Conservation (phyloP, 1,140 invertebrate species). For the Asbolus verrucosus region DNA sequence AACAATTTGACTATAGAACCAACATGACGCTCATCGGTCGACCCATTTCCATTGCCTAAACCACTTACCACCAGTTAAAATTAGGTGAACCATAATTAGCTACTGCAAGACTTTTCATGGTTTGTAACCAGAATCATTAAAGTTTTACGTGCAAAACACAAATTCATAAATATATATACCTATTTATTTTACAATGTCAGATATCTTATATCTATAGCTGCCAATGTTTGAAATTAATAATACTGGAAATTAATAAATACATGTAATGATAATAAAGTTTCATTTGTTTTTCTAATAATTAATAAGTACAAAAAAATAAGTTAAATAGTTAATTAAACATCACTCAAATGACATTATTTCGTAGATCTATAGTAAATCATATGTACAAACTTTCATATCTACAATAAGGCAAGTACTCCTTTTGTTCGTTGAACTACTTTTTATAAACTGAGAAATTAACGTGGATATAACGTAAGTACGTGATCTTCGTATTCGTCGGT, state of each 20-base stretch:
- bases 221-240: constrained; percentile 18
- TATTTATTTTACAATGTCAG: constrained; percentile 3
- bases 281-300: background rate
- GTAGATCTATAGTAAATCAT: constrained; percentile 4
- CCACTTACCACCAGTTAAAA: no score
- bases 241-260: constrained; percentile 36
- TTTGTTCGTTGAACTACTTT: no score
- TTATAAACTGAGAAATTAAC: no score
- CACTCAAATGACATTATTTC: constrained; percentile 22
- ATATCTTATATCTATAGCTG: constrained; percentile 18
- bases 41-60: no score
- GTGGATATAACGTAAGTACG: background rate
- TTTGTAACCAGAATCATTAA: no score
- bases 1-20: no score
- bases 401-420: constrained; percentile 29
- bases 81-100: no score
- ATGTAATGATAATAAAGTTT: background rate
- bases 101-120: no score
- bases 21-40: no score
- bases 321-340: constrained; percentile 26
- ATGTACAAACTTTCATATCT: constrained; percentile 18
- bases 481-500: background rate
- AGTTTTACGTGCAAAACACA: no score
- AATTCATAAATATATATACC: no score
- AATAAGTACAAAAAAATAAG: constrained; percentile 37